phyloP scores from a whole-genome alignment of 2,888 invertebrate genomes.

The Hermaeophaga mercurialis region DNA sequence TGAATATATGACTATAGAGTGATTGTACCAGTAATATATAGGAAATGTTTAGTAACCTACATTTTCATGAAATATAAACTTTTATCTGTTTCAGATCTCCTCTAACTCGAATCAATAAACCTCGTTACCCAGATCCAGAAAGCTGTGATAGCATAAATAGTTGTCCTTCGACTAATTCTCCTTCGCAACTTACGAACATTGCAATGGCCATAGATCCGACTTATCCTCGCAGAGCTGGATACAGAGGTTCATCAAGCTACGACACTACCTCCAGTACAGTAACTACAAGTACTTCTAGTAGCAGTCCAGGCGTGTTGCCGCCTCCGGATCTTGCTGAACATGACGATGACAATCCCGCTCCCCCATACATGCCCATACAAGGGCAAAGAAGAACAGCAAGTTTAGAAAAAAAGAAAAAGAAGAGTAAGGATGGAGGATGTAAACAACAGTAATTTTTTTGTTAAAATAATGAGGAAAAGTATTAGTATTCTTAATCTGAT shows the following conservation, averaged over 20 bases:
- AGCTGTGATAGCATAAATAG: constrained; percentile 38
- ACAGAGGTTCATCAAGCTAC: constrained; percentile 51
- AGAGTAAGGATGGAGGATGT: constrained; percentile 52
- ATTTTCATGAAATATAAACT: no score
- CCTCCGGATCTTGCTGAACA: constrained; percentile 38
- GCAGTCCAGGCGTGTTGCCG: constrained; percentile 47
- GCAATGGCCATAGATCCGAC: constrained; percentile 73
- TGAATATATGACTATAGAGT: no score
- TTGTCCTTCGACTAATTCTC: constrained; percentile 40
- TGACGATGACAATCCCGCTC: constrained; percentile 63
- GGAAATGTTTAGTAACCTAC: no score
- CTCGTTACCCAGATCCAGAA: constrained; percentile 53
- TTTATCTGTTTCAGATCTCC: constrained; percentile 45
- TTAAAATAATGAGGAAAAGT: no score
- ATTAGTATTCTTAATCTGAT: no score
- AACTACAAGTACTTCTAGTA: constrained; percentile 51
- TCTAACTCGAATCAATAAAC: constrained; percentile 49
- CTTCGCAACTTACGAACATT: constrained; percentile 61
- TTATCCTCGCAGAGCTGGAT: constrained; percentile 55
- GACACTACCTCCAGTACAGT: constrained; percentile 53
- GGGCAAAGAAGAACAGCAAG: constrained; percentile 72
- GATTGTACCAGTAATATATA: no score
- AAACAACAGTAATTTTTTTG: constrained; percentile 54
- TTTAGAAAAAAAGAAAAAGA: constrained; percentile 64
- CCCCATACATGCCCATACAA: constrained; percentile 80